Evolutionary conservation across 2,113 vertebrate genomes (phyloP), one percentile per base, ranked within the genome.

Genomic region (Gymnocephalus cernua): DNA sequence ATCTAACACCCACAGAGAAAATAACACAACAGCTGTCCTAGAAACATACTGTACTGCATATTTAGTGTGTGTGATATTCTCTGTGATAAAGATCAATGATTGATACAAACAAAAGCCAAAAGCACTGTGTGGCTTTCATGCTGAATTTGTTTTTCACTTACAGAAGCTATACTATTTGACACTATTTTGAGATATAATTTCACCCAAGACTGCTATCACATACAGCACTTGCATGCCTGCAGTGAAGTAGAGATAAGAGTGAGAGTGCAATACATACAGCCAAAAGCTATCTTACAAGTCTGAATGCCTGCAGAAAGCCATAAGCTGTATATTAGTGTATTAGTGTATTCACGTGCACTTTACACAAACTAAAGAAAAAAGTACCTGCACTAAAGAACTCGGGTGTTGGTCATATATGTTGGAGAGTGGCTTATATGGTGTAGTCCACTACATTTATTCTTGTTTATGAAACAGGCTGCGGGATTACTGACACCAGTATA

Each of bases 1-100:
- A 80, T 77, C 38, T 19, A 59, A 83, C 65, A 74, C 65, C 69
- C 53, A 50, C 41, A 63, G 61, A 87, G 62, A 72, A 83, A 83
- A 66, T 51, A 70, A n/a, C 44, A 35, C 35, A 53, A 51, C 32
- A 80, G n/a, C 58, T 45, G 50, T 44, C 35, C 23, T 19, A 27
- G 29, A 84, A 76, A 75, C 32, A 53, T 27, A 57, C 21, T 71
- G 65, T 35, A 51, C 21, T 67, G 61, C 44, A 79, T 61, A 54
- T 74, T 69, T 38, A 67, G 25, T 5, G 4, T 27, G 53, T 56
- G 53, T 27, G 44, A 69, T 74, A 69, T 53, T 64, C n/a, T 54
- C 32, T 51, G 13, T 44, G 65, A 79, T 65, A 73, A 72, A 19
- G 27, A 77, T 80, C 76, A 70, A 14, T 58, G 64, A 53, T 79